phyloP scores from a whole-genome alignment of 2,888 invertebrate genomes.

The Lasius platythorax region DNA sequence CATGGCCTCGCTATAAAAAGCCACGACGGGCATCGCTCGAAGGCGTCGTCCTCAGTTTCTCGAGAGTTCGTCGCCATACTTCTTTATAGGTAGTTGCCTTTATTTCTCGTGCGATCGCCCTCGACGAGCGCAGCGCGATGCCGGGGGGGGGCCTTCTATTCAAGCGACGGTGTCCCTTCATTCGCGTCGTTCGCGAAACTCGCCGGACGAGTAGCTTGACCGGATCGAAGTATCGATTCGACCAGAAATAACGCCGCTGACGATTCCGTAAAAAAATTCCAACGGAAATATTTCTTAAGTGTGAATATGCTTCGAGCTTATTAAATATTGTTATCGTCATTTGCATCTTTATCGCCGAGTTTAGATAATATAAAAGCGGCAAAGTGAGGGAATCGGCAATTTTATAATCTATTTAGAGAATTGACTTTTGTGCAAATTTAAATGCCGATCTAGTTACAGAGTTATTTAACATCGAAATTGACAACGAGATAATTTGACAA shows the following conservation, averaged over 20 bases:
- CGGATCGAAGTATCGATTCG: constrained; percentile 27
- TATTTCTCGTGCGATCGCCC: constrained; percentile 32
- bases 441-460: background rate
- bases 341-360: background rate
- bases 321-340: background rate
- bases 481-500: background rate
- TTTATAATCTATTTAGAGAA: background rate
- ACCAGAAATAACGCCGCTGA: constrained; percentile 26
- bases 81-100: constrained; percentile 18
- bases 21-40: constrained; percentile 46
- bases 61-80: constrained; percentile 6
- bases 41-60: constrained; percentile 35
- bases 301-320: background rate
- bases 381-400: background rate
- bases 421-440: background rate
- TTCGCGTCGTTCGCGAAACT: constrained; percentile 40
- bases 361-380: background rate
- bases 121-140: background rate
- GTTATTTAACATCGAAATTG: background rate
- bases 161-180: constrained; percentile 35
- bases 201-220: constrained; percentile 20
- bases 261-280: constrained; percentile 7
- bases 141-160: constrained; percentile 23
- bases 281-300: background rate
- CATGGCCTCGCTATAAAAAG: constrained; percentile 68